Conservation (phyloP, 1,140 invertebrate species). For the Apolygus lucorum region DNA sequence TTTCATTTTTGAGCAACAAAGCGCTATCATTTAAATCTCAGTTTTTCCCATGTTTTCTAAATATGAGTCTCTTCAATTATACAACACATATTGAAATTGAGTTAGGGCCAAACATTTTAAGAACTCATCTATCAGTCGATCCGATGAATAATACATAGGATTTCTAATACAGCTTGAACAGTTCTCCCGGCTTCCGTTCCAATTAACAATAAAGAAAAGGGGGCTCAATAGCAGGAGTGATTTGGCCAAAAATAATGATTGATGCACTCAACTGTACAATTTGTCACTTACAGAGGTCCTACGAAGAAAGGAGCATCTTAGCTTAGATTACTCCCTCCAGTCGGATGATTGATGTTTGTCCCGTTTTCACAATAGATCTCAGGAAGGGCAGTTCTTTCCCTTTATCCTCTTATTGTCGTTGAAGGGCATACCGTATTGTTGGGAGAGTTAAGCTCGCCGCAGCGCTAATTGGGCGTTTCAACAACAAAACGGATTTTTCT, state of each 20-base stretch:
- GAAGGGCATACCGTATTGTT: background rate
- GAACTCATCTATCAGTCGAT: no score
- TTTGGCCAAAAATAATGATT: conserved; percentile 15
- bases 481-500: background rate
- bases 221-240: background rate
- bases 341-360: conserved; percentile 6
- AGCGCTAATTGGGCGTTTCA: conserved; percentile 10
- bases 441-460: background rate
- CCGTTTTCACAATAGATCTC: background rate
- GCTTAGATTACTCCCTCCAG: conserved; percentile 11
- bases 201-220: conserved; percentile 1
- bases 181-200: background rate
- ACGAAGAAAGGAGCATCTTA: background rate
- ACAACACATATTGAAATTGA: no score
- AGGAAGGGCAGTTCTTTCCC: background rate
- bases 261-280: conserved; percentile 2
- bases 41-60: no score
- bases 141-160: no score
- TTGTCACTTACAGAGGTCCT: background rate
- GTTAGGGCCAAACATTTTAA: no score
- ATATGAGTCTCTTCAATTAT: no score
- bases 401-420: conserved; percentile 10
- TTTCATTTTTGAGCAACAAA: no score
- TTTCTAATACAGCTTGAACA: no score
- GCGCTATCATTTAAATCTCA: no score